A percentile compares a stretch with the other conserved stretches of the same genome.
Evolutionary conservation across 2,113 vertebrate genomes (phyloP).

Genomic region (Ceyx melanurus): DNA sequence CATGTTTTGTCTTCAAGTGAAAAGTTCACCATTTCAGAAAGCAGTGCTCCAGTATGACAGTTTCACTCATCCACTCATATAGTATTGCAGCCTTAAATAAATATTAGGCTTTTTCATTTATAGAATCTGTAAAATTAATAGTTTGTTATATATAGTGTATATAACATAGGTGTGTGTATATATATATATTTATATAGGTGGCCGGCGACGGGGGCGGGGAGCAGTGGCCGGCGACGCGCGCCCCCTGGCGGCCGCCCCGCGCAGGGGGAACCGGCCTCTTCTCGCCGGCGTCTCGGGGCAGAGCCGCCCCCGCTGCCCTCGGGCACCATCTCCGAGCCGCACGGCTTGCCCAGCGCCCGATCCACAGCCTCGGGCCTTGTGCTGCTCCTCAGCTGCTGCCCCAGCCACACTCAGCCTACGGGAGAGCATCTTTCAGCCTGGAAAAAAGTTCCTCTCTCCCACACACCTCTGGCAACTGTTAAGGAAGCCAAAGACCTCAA

Average conservation of each 20-base stretch:
- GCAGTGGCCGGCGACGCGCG: no score
- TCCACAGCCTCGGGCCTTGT: no score
- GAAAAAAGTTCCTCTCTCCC: not conserved
- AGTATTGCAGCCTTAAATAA: not conserved
- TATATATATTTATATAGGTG: no score
- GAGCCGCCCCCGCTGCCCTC: no score
- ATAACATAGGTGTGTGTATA: no score
- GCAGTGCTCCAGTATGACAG: not conserved
- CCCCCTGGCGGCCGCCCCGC: no score
- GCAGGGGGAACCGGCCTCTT: no score
- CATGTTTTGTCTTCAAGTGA: not conserved
- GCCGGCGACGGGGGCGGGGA: no score
- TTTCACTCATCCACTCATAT: not conserved
- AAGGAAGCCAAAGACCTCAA: not conserved
- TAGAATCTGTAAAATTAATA: not conserved
- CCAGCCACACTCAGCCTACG: rapidly evolving
- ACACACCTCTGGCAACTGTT: rapidly evolving
- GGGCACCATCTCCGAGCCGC: rapidly evolving
- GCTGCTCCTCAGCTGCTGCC: not conserved
- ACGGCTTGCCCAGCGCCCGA: rapidly evolving
- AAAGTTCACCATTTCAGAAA: not conserved
- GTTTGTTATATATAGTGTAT: not conserved
- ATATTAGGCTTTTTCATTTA: not conserved
- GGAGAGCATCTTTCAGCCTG: not conserved
- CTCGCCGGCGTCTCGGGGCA: no score